Base-by-base conservation (phyloP, 2,113 vertebrate species). In the Otolemur garnettii region DNA sequence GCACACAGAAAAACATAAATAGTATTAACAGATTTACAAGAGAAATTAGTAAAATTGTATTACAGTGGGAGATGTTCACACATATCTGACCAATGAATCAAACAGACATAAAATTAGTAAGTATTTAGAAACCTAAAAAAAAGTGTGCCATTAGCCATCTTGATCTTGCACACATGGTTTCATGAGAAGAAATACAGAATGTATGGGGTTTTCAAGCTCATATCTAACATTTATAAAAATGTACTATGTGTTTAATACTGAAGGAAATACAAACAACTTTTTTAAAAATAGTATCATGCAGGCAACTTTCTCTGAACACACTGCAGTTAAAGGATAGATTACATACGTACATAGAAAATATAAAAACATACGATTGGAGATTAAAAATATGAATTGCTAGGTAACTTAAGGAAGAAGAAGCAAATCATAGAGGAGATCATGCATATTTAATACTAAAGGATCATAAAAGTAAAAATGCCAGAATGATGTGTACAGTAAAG, bases 311-410 rank as follows among this genome's bases (percentile, higher is more conserved):
- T 90, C 21, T 64, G 19, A 90, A 71, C 18, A 71, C 19, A 89
- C 26, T 85, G 11, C 8, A 90, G 38, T 89, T 88, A 66, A 78
- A 71, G 4, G 17, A 59, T 90, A 53, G 15, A 53, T 64, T 71
- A 45, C 38, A 26, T n/a, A 30, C 28, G 18, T 60, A n/a, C 18
- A 14, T 42, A n/a, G 57, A 30, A 24, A 64, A 30, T 75, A 42
- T 9, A 53, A 62, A 68, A 84, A 5, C 10, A 53, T 50, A 50
- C 66, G 62, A 69, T 55, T 69, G n/a, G 45, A 78, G 7, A n/a
- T 79, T 77, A 80, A 95, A 91, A 94, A 79, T 75, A 87, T 83
- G 35, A 79, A 88, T 87, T 91, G 35, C 13, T 92, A 28, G 75
- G 75, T 57, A 68, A 79, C 22, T 79, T 53, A 53, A 89, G 4